These are phyloP conservation scores for Stigmatopora nigra DNA, from an alignment of 2,113 vertebrate genomes.

Conservation along the genomic window DNA sequence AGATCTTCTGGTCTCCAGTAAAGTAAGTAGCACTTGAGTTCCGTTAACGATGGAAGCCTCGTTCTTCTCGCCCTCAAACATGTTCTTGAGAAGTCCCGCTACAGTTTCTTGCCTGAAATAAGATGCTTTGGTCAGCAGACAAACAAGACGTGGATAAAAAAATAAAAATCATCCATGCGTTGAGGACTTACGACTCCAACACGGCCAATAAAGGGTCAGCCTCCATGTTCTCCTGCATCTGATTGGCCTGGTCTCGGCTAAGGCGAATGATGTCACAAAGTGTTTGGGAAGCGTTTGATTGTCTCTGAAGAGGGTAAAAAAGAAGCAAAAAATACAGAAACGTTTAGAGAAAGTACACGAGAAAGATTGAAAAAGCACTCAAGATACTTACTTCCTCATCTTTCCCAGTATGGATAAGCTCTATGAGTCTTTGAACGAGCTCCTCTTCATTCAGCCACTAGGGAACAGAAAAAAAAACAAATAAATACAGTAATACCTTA, in stretches of 20 bases:
- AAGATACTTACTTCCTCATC: constrained; percentile 85
- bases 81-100: constrained; percentile 84
- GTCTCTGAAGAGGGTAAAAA: constrained; percentile 72
- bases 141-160: not conserved
- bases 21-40: constrained; percentile 86
- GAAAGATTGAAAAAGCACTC: too few species aligned
- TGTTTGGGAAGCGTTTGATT: constrained; percentile 94
- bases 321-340: constrained; percentile 4
- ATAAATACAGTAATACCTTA: not conserved
- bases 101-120: constrained; percentile 83
- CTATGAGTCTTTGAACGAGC: constrained; percentile 85
- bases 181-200: constrained; percentile 83
- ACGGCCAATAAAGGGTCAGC: constrained; percentile 82
- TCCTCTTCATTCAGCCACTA: constrained; percentile 88
- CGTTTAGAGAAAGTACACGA: not conserved
- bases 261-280: constrained; percentile 91
- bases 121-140: too few species aligned
- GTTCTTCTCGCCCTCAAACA: constrained; percentile 83
- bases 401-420: constrained; percentile 81
- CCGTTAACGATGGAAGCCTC: constrained; percentile 89
- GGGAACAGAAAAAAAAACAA: constrained; percentile 10
- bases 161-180: too few species aligned
- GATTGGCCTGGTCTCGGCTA: constrained; percentile 90
- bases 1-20: constrained; percentile 85
- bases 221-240: constrained; percentile 80